These are phyloP conservation scores for Hippasteria phrygiana DNA, from an alignment of 53 echinoderm and acorn worm species.

Conservation along the genomic window DNA sequence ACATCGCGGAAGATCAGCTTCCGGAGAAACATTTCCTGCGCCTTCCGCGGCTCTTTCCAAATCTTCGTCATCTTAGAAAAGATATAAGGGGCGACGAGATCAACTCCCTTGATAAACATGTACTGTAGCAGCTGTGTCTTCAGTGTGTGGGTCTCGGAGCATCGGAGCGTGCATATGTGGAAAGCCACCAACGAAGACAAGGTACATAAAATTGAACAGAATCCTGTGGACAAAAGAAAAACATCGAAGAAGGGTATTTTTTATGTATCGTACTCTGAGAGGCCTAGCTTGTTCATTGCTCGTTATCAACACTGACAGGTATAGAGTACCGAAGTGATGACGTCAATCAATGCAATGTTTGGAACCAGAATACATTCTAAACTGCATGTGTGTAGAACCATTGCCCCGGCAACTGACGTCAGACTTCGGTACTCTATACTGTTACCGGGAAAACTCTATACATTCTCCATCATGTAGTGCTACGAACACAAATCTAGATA, in stretches of 20 bases:
- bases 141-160: slow-evolving; percentile 34
- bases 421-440: too few species aligned
- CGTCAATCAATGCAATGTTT: not conserved
- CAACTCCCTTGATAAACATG: not conserved
- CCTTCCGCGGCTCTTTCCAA: slow-evolving; percentile 12
- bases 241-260: not conserved
- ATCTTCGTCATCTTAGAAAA: not conserved
- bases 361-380: too few species aligned
- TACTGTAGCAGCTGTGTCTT: slow-evolving; percentile 25
- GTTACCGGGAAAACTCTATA: too few species aligned
- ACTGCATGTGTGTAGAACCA: too few species aligned
- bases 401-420: not conserved
- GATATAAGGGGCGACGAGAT: not conserved
- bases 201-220: not conserved
- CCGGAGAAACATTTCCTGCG: slow-evolving; percentile 35
- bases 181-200: slow-evolving; percentile 32
- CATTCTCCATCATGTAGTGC: too few species aligned
- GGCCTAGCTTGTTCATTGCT: not conserved
- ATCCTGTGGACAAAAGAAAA: not conserved
- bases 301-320: too few species aligned
- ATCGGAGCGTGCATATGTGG: slow-evolving; percentile 45
- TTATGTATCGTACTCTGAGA: not conserved
- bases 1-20: slow-evolving; percentile 35
- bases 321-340: not conserved
- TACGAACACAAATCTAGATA: too few species aligned